Base-by-base conservation (phyloP, 37 sponge, comb jelly and placozoan species). In the Cladorhizidae sp. region DNA sequence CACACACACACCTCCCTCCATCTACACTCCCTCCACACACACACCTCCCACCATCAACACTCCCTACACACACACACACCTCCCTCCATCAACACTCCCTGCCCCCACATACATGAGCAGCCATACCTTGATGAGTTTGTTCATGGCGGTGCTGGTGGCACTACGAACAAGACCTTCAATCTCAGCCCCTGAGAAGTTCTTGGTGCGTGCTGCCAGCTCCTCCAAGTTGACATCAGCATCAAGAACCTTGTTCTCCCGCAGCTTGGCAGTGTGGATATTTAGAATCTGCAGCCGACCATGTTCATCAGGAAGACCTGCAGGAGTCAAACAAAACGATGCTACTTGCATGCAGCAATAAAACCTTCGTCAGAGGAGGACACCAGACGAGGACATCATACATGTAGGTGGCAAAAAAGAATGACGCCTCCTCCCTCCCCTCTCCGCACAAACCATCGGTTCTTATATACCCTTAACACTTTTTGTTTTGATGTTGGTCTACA, bases 181-280 rank as follows among this genome's bases (percentile, higher is more conserved):
- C 77, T 99, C 99, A 31, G 99, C 99, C 36, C 99, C 99, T 79
- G 89, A 92, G 86, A 99, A 99, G 89, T 99, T 99, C 58, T 90
- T 87, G 22, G 95, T 96, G 21, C 50, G 62, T 23, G 70, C 29
- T 15, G 97, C 95, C 38, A 96, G 76, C 31, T 88, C 79, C 29
- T 35, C 56, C 32, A 99, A 40, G 75, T 92, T 83, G 9, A 99
- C 93, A 43, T 87, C 93, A 11, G 15, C n/a, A 11, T 40, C 87
- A 3, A 99, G 80, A 38, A 76, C 81, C 15, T 85, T 73, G 72
- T 76, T 64, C 56, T 92, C 76, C 33, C 70, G 59, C 91, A 96
- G 86, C 49, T 79, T 78, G 40, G 82, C 71, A 1, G 97, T 96
- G 90, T 99, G 99, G 74, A 99, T 99, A 56, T 86, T 39, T 8